Base-by-base conservation (phyloP, 2,888 invertebrate species). In the Rhogogaster chlorosoma region DNA sequence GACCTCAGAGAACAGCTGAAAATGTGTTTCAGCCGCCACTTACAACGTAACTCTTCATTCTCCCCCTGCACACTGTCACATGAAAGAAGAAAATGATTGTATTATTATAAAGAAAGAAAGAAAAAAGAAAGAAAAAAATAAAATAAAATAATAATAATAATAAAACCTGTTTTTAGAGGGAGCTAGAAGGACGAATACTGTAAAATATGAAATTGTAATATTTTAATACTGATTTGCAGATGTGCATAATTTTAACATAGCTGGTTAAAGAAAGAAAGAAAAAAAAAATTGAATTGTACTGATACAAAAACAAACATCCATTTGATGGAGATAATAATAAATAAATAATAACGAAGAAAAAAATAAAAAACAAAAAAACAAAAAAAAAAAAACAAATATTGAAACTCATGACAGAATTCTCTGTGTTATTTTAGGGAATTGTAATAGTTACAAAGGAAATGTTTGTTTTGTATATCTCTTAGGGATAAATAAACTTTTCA, bases 381-480 rank as follows among this genome's bases (percentile, higher is more conserved):
- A 10, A 12, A 89, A 88, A 5, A 38, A 64, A 77, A 80, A 70
- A 82, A 80, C 49, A 70, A 78, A 38, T 82, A 85, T 84, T 53
- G 85, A 85, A 91, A 93, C 90, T 93, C 93, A 94, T 93, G 92
- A 92, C 92, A 92, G 91, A 92, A 91, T 94, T 94, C 94, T 94
- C 94, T 95, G 94, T 94, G 94, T 94, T 95, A 94, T 94, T 94
- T 93, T 94, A 94, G 94, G 94, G 93, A 94, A 93, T 92, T 91
- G 91, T 91, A 90, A 91, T 92, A 92, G 92, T 93, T 91, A 92
- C 90, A 90, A 93, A 94, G 94, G 94, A 94, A 94, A 95, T 95
- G 94, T 95, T 95, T 95, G 94, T 95, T 95, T 95, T 95, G 94
- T 95, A 95, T 93, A 92, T 95, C 94, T 95, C 94, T 94, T 95